phyloP scores from a whole-genome alignment of 2,113 vertebrate genomes.

The Leptosomus discolor region DNA sequence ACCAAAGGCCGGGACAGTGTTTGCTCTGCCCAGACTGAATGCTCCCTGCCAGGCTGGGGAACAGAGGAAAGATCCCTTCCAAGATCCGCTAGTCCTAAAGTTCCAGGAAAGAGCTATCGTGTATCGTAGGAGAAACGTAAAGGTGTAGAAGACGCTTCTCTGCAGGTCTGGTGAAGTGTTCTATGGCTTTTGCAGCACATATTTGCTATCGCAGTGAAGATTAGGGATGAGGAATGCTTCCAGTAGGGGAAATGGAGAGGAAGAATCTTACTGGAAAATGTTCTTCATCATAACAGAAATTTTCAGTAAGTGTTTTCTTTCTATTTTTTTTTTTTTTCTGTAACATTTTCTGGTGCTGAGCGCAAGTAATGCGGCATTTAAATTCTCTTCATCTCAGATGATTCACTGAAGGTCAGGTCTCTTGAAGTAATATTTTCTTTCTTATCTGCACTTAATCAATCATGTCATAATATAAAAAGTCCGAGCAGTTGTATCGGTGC shows the following conservation, averaged over 20 bases:
- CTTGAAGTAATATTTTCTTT: slow-evolving; percentile 40
- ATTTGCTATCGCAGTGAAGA: neutral
- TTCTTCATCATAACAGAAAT: slow-evolving; percentile 28
- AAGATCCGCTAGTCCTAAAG: neutral
- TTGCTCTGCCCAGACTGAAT: rapidly evolving
- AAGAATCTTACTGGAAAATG: neutral
- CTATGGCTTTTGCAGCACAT: neutral
- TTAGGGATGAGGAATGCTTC: neutral
- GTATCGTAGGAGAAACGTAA: neutral
- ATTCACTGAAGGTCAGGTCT: slow-evolving; percentile 52
- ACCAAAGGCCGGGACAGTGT: neutral
- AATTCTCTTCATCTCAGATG: slow-evolving; percentile 20
- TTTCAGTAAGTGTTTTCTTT: neutral
- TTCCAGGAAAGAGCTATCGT: neutral
- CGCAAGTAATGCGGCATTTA: slow-evolving; percentile 22
- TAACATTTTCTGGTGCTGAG: slow-evolving; percentile 3
- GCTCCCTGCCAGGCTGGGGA: neutral
- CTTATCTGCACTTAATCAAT: slow-evolving; percentile 53
- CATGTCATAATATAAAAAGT: neutral
- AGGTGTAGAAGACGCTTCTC: neutral
- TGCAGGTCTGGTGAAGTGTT: neutral
- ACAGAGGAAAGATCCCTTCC: neutral
- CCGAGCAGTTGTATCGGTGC: neutral
- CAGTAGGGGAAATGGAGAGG: neutral
- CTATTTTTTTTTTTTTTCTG: too few relatives aligned